Evolutionary conservation across 2,888 invertebrate genomes (phyloP).

Genomic region (Yponomeuta evonymella): DNA sequence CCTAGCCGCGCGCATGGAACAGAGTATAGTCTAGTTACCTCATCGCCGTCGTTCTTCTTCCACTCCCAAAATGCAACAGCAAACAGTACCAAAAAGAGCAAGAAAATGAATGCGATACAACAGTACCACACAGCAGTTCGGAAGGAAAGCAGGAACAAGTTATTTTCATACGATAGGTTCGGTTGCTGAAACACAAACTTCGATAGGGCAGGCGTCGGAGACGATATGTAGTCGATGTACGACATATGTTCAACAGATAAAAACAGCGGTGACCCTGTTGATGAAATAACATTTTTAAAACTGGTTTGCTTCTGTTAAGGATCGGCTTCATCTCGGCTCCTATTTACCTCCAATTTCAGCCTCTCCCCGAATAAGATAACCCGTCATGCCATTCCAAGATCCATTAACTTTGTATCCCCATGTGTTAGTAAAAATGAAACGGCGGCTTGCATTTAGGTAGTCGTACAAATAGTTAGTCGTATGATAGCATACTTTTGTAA

Average conservation of each 20-base stretch:
- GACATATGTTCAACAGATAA: slow-evolving; percentile 77
- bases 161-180: slow-evolving; percentile 82
- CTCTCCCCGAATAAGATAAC: slow-evolving; percentile 36
- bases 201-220: slow-evolving; percentile 80
- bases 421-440: slow-evolving; percentile 34
- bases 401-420: slow-evolving; percentile 55
- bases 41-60: slow-evolving; percentile 35
- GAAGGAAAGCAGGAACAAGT: slow-evolving; percentile 83
- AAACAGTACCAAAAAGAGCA: slow-evolving; percentile 57
- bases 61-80: slow-evolving; percentile 60
- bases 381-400: slow-evolving; percentile 50
- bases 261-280: slow-evolving; percentile 78
- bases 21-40: background rate
- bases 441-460: slow-evolving; percentile 46
- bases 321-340: no score
- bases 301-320: no score
- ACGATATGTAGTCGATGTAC: slow-evolving; percentile 79
- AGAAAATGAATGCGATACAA: slow-evolving; percentile 58
- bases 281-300: no score
- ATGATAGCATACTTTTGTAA: slow-evolving; percentile 5
- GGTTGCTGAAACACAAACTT: slow-evolving; percentile 84
- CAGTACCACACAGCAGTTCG: slow-evolving; percentile 79
- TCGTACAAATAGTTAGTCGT: background rate
- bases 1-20: no score
- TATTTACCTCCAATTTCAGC: slow-evolving; percentile 42